Conservation (phyloP, 2,113 vertebrate species). For the Pedionomus torquatus region DNA sequence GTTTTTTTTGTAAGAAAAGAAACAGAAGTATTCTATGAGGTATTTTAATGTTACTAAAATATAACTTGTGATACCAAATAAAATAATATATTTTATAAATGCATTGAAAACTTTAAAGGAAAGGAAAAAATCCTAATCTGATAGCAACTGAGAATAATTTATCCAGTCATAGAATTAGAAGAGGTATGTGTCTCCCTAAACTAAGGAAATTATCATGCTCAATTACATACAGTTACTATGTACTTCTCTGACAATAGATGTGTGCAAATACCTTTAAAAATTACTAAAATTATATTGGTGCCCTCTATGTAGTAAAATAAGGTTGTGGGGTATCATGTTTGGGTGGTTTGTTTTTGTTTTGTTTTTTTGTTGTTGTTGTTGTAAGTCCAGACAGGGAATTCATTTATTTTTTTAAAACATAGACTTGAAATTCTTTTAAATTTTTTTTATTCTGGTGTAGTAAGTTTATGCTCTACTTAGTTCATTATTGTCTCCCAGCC, state of each 20-base stretch:
- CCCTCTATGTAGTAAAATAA: background rate
- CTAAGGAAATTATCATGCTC: background rate
- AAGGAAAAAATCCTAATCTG: background rate
- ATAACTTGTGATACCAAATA: background rate
- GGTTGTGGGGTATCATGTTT: rapidly evolving
- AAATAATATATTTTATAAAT: background rate
- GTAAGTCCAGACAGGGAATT: background rate
- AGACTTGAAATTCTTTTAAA: background rate
- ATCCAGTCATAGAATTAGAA: background rate
- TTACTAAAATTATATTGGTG: rapidly evolving
- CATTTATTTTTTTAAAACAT: background rate
- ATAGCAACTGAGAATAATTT: background rate
- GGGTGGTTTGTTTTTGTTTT: background rate
- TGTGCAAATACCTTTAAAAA: background rate
- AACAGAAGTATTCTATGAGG: rapidly evolving
- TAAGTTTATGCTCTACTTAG: background rate
- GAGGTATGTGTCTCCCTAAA: background rate
- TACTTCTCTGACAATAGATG: background rate
- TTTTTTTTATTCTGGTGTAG: background rate
- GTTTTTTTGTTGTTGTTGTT: background rate
- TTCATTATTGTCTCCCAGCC: background rate
- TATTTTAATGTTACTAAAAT: background rate
- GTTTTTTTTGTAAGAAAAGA: background rate
- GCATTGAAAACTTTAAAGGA: background rate
- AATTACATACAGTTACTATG: background rate